phyloP scores from a whole-genome alignment of 2,888 invertebrate species.

The Cistogaster globosa region DNA sequence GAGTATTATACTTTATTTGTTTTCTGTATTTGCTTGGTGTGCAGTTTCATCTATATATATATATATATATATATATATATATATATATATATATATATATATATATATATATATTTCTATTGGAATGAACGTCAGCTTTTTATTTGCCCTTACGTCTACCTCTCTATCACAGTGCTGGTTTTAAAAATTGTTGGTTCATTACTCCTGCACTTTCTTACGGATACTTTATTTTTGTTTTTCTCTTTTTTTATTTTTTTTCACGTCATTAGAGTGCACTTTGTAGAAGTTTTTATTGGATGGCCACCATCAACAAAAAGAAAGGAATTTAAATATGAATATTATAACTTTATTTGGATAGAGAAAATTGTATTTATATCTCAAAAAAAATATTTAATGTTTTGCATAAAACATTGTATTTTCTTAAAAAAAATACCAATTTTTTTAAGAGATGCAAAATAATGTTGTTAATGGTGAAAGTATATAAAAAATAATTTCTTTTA shows the following conservation, averaged over 20 bases:
- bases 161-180: slow-evolving; percentile 13
- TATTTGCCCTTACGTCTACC: slow-evolving; percentile 1
- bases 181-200: slow-evolving; percentile 52
- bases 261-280: slow-evolving; percentile 51
- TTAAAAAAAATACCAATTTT: too few species aligned
- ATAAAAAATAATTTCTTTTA: too few species aligned
- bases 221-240: slow-evolving; percentile 41
- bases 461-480: too few species aligned
- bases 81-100: too few species aligned
- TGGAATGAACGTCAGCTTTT: neutral
- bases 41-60: neutral
- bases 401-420: neutral
- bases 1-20: slow-evolving; percentile 43
- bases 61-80: too few species aligned
- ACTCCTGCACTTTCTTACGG: slow-evolving; percentile 51
- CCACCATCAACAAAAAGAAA: slow-evolving; percentile 13
- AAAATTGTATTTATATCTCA: neutral
- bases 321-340: slow-evolving; percentile 28
- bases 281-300: slow-evolving; percentile 35
- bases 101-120: neutral
- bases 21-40: neutral
- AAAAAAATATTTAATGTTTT: neutral
- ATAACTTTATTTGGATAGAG: neutral
- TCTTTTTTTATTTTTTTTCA: slow-evolving; percentile 21
- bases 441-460: too few species aligned